Evolutionary conservation across 2,113 vertebrate genomes (phyloP), one percentile per base, ranked within the genome.

Genomic region (Sula dactylatra): DNA sequence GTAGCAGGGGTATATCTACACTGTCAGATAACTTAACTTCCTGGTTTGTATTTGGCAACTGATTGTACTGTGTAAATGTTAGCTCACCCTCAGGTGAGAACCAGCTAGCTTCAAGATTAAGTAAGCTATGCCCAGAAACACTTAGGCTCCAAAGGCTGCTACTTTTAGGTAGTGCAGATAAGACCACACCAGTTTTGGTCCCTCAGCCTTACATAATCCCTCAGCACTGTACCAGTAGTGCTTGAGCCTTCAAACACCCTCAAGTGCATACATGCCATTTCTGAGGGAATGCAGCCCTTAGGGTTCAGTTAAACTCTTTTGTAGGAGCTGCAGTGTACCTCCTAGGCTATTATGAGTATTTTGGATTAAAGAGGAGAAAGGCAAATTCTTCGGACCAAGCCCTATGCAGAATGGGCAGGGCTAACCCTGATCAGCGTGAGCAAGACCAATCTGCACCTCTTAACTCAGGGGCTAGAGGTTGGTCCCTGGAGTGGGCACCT

Each of bases 401-500:
- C 19, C 13, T 74, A 0, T 54, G 65, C 18, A 19, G 34, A 66
- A 36, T 45, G 18, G 44, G 10, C n/a, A 59, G 13, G 40, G 55
- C 27, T 66, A 13, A 31, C 32, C 8, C 52, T 72, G 38, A 55
- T 62, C 10, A 62, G 16, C 31, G 13, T 55, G 38, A 81, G 17
- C 25, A 11, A 29, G 34, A 52, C 25, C 24, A 44, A 0, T 24
- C 36, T 26, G 32, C 16, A 15, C 16, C 21, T 69, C 0, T 56
- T 70, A 74, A 42, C 42, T 66, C 21, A 27, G 42, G 6, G 12
- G 11, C 54, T 52, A 61, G 45, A 74, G 40, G 5, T 36, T 73
- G 12, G 71, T 92, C 13, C 32, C 47, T 80, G 58, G 32, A 52
- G 17, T 24, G n/a, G 15, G 21, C 52, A 29, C 17, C 26, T 78